phyloP scores from a whole-genome alignment of 2,113 vertebrate species.

The Sylvicapra grimmia region DNA sequence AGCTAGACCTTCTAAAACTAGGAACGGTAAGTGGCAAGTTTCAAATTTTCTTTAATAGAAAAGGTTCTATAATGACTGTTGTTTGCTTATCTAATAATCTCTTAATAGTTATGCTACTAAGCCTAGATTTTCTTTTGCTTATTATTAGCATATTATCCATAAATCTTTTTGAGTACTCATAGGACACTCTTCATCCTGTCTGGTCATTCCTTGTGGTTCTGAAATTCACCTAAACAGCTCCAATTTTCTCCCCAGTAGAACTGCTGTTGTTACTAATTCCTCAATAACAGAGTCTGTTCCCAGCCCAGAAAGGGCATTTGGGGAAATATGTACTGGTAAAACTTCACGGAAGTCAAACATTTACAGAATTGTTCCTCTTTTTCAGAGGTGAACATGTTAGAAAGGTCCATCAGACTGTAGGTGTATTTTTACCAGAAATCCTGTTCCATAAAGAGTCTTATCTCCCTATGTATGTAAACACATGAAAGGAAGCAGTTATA shows the following conservation, averaged over 20 bases:
- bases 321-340: background rate
- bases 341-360: background rate
- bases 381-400: background rate
- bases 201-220: background rate
- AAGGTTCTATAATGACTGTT: background rate
- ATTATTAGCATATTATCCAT: background rate
- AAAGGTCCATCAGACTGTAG: background rate
- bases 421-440: background rate
- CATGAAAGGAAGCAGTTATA: background rate
- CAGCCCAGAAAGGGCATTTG: background rate
- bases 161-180: background rate
- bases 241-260: background rate
- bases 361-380: background rate
- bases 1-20: slow-evolving; percentile 57
- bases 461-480: background rate
- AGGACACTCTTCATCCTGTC: background rate
- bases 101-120: background rate
- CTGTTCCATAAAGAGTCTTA: background rate
- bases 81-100: background rate
- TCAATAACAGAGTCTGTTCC: background rate
- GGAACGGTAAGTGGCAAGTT: slow-evolving; percentile 74
- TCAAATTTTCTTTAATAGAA: background rate
- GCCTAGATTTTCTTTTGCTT: background rate
- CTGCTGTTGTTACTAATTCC: background rate
- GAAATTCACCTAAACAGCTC: background rate